A percentile compares a stretch with the other conserved stretches of the same genome.
These are phyloP conservation scores for Caenorhabditis tropicalis DNA, from an alignment of 1,140 invertebrate species.

Conservation along the genomic window DNA sequence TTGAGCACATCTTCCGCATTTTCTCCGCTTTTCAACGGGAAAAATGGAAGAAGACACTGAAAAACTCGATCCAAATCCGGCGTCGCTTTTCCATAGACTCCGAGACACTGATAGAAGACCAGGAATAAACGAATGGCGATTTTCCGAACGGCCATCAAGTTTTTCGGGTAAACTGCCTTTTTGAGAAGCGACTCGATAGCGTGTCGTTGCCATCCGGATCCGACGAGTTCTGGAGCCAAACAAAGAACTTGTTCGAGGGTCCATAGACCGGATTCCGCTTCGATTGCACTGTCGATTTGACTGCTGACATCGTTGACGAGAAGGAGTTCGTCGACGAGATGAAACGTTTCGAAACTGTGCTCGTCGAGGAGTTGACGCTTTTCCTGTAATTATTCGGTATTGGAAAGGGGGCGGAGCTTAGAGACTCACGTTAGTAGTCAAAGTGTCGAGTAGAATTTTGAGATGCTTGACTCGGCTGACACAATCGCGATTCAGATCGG, in stretches of 20 bases:
- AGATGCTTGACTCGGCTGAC: slow-evolving; percentile 68
- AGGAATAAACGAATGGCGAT: slow-evolving; percentile 69
- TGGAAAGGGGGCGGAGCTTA: no score
- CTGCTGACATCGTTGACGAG: slow-evolving; percentile 58
- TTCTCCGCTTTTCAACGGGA: slow-evolving; percentile 60
- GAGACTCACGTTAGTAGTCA: slow-evolving; percentile 60
- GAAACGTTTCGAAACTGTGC: slow-evolving; percentile 69
- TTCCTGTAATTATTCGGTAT: slow-evolving; percentile 64
- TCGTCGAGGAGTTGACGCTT: slow-evolving; percentile 69
- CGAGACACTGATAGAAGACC: slow-evolving; percentile 70
- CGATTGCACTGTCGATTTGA: slow-evolving; percentile 56
- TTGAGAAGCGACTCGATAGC: slow-evolving; percentile 69
- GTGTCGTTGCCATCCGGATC: slow-evolving; percentile 70
- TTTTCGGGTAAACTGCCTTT: slow-evolving; percentile 64
- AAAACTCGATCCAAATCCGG: slow-evolving; percentile 66
- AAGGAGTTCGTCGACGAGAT: slow-evolving; percentile 67
- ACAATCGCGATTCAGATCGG: slow-evolving; percentile 60
- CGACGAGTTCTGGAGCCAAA: slow-evolving; percentile 67
- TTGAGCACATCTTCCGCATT: slow-evolving; percentile 59
- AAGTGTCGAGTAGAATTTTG: slow-evolving; percentile 61
- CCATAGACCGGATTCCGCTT: slow-evolving; percentile 68
- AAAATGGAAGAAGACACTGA: slow-evolving; percentile 67
- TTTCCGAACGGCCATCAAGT: slow-evolving; percentile 68
- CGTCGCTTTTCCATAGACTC: slow-evolving; percentile 58
- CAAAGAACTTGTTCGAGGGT: slow-evolving; percentile 69